Conservation (phyloP, 2,888 invertebrate genomes). For the Tineola bisselliella region DNA sequence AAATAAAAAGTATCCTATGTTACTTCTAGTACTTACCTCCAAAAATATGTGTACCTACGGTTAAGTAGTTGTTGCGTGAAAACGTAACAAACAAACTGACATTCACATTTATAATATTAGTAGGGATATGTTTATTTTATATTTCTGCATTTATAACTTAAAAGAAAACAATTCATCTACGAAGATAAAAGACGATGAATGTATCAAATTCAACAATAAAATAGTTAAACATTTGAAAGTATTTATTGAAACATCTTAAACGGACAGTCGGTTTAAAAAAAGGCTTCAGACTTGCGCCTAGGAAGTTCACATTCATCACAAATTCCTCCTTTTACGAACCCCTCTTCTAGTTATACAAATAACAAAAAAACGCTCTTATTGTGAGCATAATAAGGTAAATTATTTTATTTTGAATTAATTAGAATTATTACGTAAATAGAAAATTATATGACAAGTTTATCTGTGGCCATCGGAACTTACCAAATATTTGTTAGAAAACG, state of each 20-base stretch:
- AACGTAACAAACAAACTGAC: too few species aligned
- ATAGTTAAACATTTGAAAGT: neutral
- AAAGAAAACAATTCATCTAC: too few species aligned
- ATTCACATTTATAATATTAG: too few species aligned
- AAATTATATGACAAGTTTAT: constrained; percentile 3
- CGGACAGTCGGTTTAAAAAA: neutral
- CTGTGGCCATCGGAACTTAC: neutral
- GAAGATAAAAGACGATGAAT: neutral
- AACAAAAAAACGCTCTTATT: neutral
- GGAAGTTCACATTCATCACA: neutral
- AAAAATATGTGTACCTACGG: too few species aligned
- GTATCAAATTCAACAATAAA: neutral
- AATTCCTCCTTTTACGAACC: neutral
- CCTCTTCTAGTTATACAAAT: neutral
- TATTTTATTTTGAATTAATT: neutral
- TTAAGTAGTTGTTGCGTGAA: too few species aligned
- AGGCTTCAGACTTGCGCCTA: neutral
- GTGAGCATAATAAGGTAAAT: neutral
- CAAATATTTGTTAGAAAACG: neutral
- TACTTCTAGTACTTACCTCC: too few species aligned
- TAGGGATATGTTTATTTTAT: too few species aligned
- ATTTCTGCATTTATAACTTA: too few species aligned
- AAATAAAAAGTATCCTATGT: too few species aligned
- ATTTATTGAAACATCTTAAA: neutral
- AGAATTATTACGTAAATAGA: neutral